Conservation (phyloP, 2,888 invertebrate genomes). For the Metalampra italica region DNA sequence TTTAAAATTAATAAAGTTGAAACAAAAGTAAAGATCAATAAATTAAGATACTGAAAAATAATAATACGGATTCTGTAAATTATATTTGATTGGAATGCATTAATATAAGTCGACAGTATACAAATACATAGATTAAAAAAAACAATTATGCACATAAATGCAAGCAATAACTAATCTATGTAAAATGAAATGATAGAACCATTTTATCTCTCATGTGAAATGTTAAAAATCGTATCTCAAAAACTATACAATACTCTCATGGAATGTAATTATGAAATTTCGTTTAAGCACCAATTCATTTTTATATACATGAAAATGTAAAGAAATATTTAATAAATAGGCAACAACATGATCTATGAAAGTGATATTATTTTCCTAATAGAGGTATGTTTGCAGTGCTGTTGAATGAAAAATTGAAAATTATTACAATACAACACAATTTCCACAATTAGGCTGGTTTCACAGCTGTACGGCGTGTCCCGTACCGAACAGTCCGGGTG, state of each 20-base stretch:
- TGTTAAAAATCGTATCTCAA: background rate
- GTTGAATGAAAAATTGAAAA: no score
- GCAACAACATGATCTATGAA: no score
- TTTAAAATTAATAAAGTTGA: conserved; percentile 16
- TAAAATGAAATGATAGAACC: conserved; percentile 1
- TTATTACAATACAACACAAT: no score
- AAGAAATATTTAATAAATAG: background rate
- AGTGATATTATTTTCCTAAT: no score
- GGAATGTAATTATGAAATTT: conserved; percentile 22
- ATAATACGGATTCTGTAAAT: conserved; percentile 43
- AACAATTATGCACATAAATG: conserved; percentile 26
- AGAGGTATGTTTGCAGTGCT: no score
- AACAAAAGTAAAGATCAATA: conserved; percentile 5
- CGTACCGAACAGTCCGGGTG: no score
- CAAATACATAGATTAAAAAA: background rate
- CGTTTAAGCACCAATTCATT: conserved; percentile 22
- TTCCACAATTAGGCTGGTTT: no score
- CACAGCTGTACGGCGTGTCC: no score
- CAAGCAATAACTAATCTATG: conserved; percentile 26
- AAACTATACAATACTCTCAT: conserved; percentile 6
- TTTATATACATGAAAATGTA: conserved; percentile 1
- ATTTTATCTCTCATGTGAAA: conserved; percentile 10
- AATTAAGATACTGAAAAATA: conserved; percentile 46
- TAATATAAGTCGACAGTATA: conserved; percentile 20
- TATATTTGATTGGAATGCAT: conserved; percentile 58